phyloP scores from a whole-genome alignment of 2,113 vertebrate genomes.

The Rhabdomys dilectus region DNA sequence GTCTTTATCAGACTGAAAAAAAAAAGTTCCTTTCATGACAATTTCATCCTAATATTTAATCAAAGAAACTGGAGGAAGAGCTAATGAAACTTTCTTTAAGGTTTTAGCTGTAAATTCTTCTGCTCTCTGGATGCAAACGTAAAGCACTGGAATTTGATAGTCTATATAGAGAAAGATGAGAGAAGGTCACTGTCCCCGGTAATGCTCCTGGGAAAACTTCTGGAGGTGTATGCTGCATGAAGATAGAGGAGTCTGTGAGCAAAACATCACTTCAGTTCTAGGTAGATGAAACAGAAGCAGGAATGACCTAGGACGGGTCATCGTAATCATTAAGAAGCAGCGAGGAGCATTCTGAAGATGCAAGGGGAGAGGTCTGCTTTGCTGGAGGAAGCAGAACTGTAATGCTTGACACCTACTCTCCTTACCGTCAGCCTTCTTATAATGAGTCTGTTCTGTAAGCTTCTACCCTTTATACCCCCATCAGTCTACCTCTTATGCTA shows the following conservation, averaged over 20 bases:
- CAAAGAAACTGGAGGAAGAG: slow-evolving; percentile 28
- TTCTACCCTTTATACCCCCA: not conserved
- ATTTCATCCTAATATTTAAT: slow-evolving; percentile 2
- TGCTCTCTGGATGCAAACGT: not conserved
- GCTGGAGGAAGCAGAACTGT: not conserved
- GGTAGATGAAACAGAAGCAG: not conserved
- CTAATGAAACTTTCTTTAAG: slow-evolving; percentile 27
- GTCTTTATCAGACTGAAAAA: not conserved
- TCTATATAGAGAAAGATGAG: not conserved
- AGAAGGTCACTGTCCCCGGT: not conserved
- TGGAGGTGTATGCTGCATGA: not conserved
- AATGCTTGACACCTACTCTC: not conserved
- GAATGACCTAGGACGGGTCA: not conserved
- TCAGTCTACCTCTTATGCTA: not conserved
- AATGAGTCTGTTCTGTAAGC: not conserved
- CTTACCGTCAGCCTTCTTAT: not conserved
- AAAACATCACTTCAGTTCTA: not conserved
- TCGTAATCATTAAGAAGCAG: not conserved
- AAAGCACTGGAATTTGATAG: not conserved
- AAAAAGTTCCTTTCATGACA: not conserved
- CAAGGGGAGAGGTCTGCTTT: slow-evolving; percentile 10
- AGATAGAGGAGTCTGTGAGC: not conserved
- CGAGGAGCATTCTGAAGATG: not conserved
- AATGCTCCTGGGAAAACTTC: not conserved
- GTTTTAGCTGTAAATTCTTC: not conserved